Evolutionary conservation across 2,888 invertebrate genomes (phyloP).

Genomic region (Slavum lentiscoides): DNA sequence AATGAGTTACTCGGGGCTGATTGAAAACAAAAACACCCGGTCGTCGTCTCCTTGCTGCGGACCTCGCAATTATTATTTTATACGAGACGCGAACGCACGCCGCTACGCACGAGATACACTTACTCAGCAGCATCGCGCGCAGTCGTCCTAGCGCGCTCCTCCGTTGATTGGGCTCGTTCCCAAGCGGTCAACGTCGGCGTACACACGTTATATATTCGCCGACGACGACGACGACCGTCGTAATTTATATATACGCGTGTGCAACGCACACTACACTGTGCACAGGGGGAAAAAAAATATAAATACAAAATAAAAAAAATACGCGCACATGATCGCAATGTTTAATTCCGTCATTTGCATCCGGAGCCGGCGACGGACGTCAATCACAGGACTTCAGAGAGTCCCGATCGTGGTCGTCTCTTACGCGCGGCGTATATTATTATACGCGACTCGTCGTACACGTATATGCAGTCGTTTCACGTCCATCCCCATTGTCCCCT

Average conservation of each 20-base stretch:
- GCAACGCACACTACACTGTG: too few species aligned
- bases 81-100: too few species aligned
- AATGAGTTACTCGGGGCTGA: too few species aligned
- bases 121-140: too few species aligned
- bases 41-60: too few species aligned
- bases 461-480: neutral
- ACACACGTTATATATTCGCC: neutral
- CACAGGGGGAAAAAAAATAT: neutral
- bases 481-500: constrained; percentile 18
- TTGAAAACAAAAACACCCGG: too few species aligned
- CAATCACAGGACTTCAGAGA: constrained; percentile 26
- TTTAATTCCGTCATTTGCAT: constrained; percentile 53
- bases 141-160: neutral
- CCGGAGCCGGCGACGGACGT: constrained; percentile 43
- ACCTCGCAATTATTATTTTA: too few species aligned
- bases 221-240: neutral
- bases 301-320: neutral
- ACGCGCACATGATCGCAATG: constrained; percentile 48
- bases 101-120: too few species aligned
- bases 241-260: neutral
- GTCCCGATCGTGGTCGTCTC: neutral
- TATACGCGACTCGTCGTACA: too few species aligned
- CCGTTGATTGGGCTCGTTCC: constrained; percentile 50
- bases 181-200: constrained; percentile 32
- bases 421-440: too few species aligned